Evolutionary conservation across 2,888 invertebrate species (phyloP), one percentile per base, ranked within the genome.

Genomic region (Bhutanitis thaidina): DNA sequence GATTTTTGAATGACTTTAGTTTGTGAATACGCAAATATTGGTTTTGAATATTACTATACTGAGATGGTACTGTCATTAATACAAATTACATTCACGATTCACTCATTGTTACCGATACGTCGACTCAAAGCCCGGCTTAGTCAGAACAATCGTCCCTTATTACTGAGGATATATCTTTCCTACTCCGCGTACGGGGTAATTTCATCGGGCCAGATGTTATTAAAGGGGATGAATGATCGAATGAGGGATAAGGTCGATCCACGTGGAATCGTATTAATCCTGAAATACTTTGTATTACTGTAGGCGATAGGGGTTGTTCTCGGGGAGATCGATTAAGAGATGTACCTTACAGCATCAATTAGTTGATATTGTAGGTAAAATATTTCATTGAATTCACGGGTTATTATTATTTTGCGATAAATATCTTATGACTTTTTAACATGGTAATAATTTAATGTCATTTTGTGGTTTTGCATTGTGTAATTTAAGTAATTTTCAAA

Each of bases 111-210:
- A 50, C 51, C 45, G 56, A 59, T 61, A 58, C 58, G 55, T 56
- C 10, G 32, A 54, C 55, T 48, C 45, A 47, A 52, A 56, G 51
- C 48, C 54, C 49, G 52, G 58, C 61, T 61, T 59, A 60, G 57
- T 53, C 53, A 56, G 61, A 62, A 66, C 65, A 61, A 63, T 69
- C 62, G 61, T 57, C 58, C 61, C 60, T 61, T 64, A 66, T 67
- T 69, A 66, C 54, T 29, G 57, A 45, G 49, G 56, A 62, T 62
- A 60, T 61, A 58, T 59, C 58, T 55, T 57, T 35, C 39, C 40
- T 40, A 30, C 27, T 30, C 41, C 41, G 27, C 45, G 39, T 45
- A 43, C 30, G 53, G 32, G 43, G 43, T 52, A 52, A 53, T 53
- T 47, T 53, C 40, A 49, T 49, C 46, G 36, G 43, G 30, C 20